Evolutionary conservation across 2,888 invertebrate species (phyloP), one percentile per base, ranked within the genome.

Genomic region (Antheraea yamamai): DNA sequence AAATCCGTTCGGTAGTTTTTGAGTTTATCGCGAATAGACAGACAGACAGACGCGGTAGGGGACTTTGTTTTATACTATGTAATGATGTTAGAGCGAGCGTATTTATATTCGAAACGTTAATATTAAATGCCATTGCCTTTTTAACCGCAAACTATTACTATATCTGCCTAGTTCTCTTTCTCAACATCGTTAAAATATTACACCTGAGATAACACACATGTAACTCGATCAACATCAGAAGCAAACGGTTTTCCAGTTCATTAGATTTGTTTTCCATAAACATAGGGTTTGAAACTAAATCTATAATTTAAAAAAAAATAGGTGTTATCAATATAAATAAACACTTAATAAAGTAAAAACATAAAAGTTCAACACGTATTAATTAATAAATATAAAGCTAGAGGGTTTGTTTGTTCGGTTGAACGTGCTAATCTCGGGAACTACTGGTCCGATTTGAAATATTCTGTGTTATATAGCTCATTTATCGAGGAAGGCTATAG

Each of bases 231-330:
- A 7, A 35, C 66, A 75, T 74, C 47, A 76, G 72, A 77, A 74
- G 74, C 76, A 74, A 39, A 72, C 18, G 70, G 74, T 77, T 79
- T 79, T 80, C 79, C 78, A 75, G 76, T 76, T 78, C 79, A 76
- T 72, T 76, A 47, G 77, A 70, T 74, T 58, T 55, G 70, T 26
- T 68, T 39, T 70, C 39, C 70, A 35, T 16, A 58, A n/a, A n/a
- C 23, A 39, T 68, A 70, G 16, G 18, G 23, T 55, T 55, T 23
- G 30, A 16, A 30, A 30, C 30, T 66, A 30, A 66, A 30, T 66
- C 6, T 66, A 16, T 14, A 26, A 16, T 26, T 26, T 14, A 16
- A 16, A 66, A 30, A 66, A 66, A 2, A 4, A 64, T 4, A 64
- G 23, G 26, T 26, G 1, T 26, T 26, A 26, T 4, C 14, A 64